phyloP scores from a whole-genome alignment of 2,888 invertebrate genomes.

The Lottia gigantea region DNA sequence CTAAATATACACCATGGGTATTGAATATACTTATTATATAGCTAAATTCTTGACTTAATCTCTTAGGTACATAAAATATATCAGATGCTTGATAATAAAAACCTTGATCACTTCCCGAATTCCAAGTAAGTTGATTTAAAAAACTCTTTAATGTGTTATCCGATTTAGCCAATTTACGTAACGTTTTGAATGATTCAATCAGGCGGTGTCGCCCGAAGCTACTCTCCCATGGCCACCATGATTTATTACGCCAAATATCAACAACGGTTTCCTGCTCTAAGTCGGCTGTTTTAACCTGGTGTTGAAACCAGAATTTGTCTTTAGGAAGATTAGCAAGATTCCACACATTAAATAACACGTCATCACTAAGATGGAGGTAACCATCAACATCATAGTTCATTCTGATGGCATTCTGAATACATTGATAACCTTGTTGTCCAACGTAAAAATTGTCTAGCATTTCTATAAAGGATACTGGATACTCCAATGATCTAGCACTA shows the following conservation, averaged over 20 bases:
- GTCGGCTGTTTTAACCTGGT: constrained; percentile 8
- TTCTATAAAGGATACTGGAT: constrained; percentile 17
- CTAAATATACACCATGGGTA: constrained; percentile 10
- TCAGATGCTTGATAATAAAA: constrained; percentile 25
- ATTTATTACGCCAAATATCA: constrained; percentile 13
- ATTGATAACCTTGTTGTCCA: constrained; percentile 20
- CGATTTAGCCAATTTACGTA: background rate
- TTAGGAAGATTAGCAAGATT: constrained; percentile 16
- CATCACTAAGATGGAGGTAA: constrained; percentile 23
- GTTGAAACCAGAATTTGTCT: constrained; percentile 22
- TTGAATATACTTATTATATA: constrained; percentile 18
- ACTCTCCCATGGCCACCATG: constrained; percentile 26
- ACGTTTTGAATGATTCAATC: background rate
- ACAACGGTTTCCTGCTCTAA: constrained; percentile 12
- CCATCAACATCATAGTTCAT: constrained; percentile 23
- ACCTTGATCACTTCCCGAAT: constrained; percentile 13
- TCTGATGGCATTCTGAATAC: constrained; percentile 22
- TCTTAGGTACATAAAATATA: constrained; percentile 19
- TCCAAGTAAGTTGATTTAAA: background rate
- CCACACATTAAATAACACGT: constrained; percentile 27
- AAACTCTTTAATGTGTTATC: background rate
- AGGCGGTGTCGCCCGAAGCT: background rate
- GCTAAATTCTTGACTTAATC: constrained; percentile 12
- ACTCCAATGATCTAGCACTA: no score
- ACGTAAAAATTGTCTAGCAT: background rate